Conservation (phyloP, 92 coral and sea anemone species). For the Actinernus sp. region DNA sequence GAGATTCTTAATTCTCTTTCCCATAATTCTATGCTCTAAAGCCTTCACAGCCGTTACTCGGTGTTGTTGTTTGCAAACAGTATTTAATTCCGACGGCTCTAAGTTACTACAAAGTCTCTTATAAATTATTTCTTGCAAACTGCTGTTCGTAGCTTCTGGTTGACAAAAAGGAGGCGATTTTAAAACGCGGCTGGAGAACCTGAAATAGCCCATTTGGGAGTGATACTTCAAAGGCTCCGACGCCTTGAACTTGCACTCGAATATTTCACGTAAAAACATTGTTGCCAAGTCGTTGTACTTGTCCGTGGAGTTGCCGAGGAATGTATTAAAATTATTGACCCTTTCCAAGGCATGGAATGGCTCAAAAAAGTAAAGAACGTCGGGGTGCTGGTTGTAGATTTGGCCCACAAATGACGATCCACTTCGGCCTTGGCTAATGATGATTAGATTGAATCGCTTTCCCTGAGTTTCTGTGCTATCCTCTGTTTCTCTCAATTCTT, state of each 20-base stretch:
- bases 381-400: conserved; percentile 39
- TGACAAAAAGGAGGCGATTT: conserved; percentile 21
- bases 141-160: neutral
- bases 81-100: neutral
- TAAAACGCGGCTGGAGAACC: conserved; percentile 31
- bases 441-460: conserved; percentile 31
- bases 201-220: conserved; percentile 28
- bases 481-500: too few species aligned
- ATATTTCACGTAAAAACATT: conserved; percentile 16
- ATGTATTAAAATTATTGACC: conserved; percentile 12
- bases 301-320: conserved; percentile 9
- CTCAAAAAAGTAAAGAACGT: conserved; percentile 46
- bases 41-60: conserved; percentile 44
- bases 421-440: conserved; percentile 63
- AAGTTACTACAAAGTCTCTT: conserved; percentile 5
- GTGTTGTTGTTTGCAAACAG: conserved; percentile 24
- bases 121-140: neutral
- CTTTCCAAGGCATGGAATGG: conserved; percentile 23
- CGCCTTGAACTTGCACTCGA: conserved; percentile 39
- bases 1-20: conserved; percentile 21
- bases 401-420: conserved; percentile 70
- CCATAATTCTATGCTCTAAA: conserved; percentile 35
- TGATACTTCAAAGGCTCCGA: conserved; percentile 16
- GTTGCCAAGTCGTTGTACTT: conserved; percentile 10
- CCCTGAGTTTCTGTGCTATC: too few species aligned